phyloP scores from a whole-genome alignment of 2,888 invertebrate species.

The Machimus rusticus region DNA sequence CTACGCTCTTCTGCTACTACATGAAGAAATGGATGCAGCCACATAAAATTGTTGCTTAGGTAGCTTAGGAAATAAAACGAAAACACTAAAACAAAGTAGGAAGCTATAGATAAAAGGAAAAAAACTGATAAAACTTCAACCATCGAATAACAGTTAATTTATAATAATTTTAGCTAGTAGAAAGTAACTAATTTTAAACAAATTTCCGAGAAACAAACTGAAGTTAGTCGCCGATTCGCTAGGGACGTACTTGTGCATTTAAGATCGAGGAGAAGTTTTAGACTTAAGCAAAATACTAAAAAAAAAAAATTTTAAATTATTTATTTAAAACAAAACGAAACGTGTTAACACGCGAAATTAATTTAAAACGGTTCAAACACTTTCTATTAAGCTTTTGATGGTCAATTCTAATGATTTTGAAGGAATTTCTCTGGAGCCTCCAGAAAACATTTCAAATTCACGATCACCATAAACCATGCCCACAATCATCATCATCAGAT shows the following conservation, averaged over 20 bases:
- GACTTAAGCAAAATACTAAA: constrained; percentile 3
- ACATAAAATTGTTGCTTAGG: constrained; percentile 78
- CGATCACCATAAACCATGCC: neutral
- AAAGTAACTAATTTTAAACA: neutral
- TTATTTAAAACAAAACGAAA: constrained; percentile 40
- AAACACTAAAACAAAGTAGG: neutral
- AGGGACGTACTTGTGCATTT: constrained; percentile 29
- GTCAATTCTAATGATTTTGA: neutral
- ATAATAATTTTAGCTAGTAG: constrained; percentile 22
- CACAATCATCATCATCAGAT: neutral
- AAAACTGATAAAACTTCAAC: constrained; percentile 30
- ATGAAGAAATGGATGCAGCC: constrained; percentile 92
- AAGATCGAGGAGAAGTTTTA: constrained; percentile 7
- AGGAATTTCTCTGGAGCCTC: neutral
- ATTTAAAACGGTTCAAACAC: constrained; percentile 14
- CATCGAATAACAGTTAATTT: constrained; percentile 41
- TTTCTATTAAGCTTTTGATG: constrained; percentile 46
- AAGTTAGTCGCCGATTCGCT: neutral
- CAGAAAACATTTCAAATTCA: neutral
- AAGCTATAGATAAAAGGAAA: neutral
- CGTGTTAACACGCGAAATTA: neutral
- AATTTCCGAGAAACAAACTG: neutral
- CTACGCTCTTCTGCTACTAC: constrained; percentile 91
- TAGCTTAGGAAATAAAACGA: neutral
- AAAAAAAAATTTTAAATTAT: constrained; percentile 33